Evolutionary conservation across 53 echinoderm and acorn worm genomes (phyloP), one percentile per base, ranked within the genome.

Genomic region (Hippasteria phrygiana): DNA sequence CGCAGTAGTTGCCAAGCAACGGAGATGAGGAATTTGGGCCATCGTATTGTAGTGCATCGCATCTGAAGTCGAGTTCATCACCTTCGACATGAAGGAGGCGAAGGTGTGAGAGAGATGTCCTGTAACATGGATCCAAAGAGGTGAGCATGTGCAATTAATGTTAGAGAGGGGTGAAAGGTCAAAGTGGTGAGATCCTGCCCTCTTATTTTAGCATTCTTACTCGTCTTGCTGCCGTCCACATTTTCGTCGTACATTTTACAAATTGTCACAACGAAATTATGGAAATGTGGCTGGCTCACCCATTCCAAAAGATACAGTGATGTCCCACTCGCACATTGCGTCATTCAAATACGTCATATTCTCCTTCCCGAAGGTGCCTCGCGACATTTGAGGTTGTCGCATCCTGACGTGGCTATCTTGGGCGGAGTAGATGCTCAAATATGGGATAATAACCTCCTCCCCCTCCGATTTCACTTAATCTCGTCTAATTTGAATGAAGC

Each of bases 1-100:
- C 87, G 28, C 87, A 87, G 87, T 72, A 87, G 71, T 87, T 47
- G 55, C 87, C 87, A 38, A 87, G 71, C 50, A 87, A 51, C 39
- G 87, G 72, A 11, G 73, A 31, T 22, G 53, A 72, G 26, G 42
- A 7, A 35, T 73, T 55, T 20, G 73, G 73, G 39, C 87, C 87
- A 28, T 87, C 87, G 73, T 71, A 38, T 10, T 72, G 39, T 0
- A 87, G 48, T 11, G 73, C 55, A 54, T 87, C 87, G 42, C 38
- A 73, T 32, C 51, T 45, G 87, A 72, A 87, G 53, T 72, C 32
- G 69, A 32, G 48, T 13, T 84, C 85, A 38, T 75, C 75, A 28
- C 75, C 75, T 72, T 86, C 87, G 14, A 86, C 47, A 41, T 86
- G 71, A 86, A 71, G 14, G 18, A 34, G 33, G n/a, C 39, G 34